Evolutionary conservation across 1,140 invertebrate genomes (phyloP), one percentile per base, ranked within the genome.

Genomic region (Berghia stephanieae): DNA sequence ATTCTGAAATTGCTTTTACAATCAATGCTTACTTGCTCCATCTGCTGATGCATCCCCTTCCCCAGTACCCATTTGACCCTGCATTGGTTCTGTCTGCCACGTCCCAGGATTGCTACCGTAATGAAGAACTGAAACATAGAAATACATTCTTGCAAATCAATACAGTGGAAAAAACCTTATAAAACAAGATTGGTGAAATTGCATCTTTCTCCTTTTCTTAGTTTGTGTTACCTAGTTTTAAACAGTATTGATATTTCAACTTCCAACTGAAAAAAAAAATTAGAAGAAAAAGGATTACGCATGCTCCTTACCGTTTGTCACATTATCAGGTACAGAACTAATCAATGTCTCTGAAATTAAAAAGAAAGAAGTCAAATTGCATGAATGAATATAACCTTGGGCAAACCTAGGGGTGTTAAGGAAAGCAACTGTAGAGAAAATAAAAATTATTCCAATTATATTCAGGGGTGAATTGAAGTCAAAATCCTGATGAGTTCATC

Each of bases 1-100:
- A n/a, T n/a, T n/a, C n/a, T n/a, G n/a, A n/a, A n/a, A n/a, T n/a
- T n/a, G n/a, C n/a, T n/a, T n/a, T n/a, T n/a, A n/a, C n/a, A n/a
- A 67, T 31, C 40, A 55, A 8, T n/a, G 68, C 74, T 76, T 43
- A 76, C 74, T n/a, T 36, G 42, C 57, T 3, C 43, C 43, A 67
- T 76, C 74, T 46, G 74, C 63, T n/a, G 74, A 68, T 21, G 60
- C 60, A 68, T 76, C 74, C 24, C 74, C 74, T 43, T 76, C 74
- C 16, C 74, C 63, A 43, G 63, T 76, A 24, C 57, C 72, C 57
- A 75, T 75, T 66, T 75, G 72, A 31, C 72, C 74, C 38, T 76
- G 74, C 60, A 76, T 46, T n/a, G 52, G 24, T 2, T 76, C 74
- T 46, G 74, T 36, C 63, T 76, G 74, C 74, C 74, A 76, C 36